Base-by-base conservation (phyloP, 2,113 vertebrate species). In the Phoxinus phoxinus region DNA sequence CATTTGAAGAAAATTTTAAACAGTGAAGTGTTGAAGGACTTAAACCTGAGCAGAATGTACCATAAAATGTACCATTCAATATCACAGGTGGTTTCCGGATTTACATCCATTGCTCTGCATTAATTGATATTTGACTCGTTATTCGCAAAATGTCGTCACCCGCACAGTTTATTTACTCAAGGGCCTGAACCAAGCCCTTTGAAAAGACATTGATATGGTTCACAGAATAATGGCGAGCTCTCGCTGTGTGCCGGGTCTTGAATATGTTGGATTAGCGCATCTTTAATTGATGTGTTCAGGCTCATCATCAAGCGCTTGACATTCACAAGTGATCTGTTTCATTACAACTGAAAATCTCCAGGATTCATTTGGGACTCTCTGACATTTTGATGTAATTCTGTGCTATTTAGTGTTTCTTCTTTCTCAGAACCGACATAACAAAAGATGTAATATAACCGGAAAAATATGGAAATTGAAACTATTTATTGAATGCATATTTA, bases 291-390 rank as follows among this genome's bases (percentile, higher is more conserved):
- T 84, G 89, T 84, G 80, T 81, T 82, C 46, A 73, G 83, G 72
- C 84, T 85, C 67, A 59, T 71, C 71, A 84, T 79, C 71, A 87
- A 85, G 77, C 74, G 65, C 48, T 75, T 87, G 85, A 86, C 86
- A 89, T 88, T 90, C 90, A 87, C 89, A 87, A 86, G 81, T 81
- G 58, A 83, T 89, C 86, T 87, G 85, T 86, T 89, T 87, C 69
- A 83, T 89, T 89, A 88, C 82, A 61, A 73, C 53, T 51, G 78
- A 89, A 85, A 86, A 85, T 86, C 81, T 85, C 37, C 32, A 13
- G 23, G 41, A 80, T 84, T 87, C 85, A 67, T 85, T 58, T 82
- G 63, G 85, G 81, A 79, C 74, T 75, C 84, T 61, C 30, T 90
- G 87, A 86, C 86, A 73, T 86, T 87, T 67, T 88, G 71, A 83